phyloP scores from a whole-genome alignment of 2,797 vertebrate species.

The Tachyglossus aculeatus region DNA sequence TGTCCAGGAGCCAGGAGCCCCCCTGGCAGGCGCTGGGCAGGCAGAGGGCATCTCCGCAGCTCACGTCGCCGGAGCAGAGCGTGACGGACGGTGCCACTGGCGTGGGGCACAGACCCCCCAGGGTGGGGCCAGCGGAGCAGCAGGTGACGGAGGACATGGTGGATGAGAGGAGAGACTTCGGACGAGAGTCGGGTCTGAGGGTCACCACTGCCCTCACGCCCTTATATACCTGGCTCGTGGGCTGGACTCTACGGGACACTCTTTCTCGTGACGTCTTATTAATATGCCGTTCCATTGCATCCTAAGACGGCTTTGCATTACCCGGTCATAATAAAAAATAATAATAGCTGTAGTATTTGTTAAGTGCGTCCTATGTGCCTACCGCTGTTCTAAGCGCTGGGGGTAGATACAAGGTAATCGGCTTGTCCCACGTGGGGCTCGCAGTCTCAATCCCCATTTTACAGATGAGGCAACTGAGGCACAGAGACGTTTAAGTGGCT shows the following conservation, averaged over 20 bases:
- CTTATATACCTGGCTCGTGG: slow-evolving; percentile 35
- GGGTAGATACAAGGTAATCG: too few species aligned
- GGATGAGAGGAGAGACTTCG: not conserved
- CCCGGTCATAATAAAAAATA: too few species aligned
- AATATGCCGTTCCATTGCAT: not conserved
- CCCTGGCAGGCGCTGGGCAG: slow-evolving; percentile 41
- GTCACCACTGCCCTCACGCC: slow-evolving; percentile 32
- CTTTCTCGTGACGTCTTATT: slow-evolving; percentile 12
- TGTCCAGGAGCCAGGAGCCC: slow-evolving; percentile 49
- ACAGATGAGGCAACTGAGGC: too few species aligned
- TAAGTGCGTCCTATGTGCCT: too few species aligned
- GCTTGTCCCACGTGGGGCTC: too few species aligned
- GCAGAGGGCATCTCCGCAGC: slow-evolving; percentile 20
- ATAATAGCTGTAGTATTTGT: too few species aligned
- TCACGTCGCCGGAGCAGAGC: not conserved
- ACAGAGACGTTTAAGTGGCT: too few species aligned
- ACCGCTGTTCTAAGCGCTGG: too few species aligned
- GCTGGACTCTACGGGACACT: slow-evolving; percentile 3
- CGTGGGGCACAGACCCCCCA: not conserved
- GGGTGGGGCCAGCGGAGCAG: too few species aligned
- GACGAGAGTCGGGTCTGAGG: not conserved
- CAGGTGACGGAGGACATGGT: slow-evolving; percentile 1
- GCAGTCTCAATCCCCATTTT: too few species aligned
- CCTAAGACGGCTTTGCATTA: not conserved
- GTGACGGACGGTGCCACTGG: slow-evolving; percentile 21